phyloP scores from a whole-genome alignment of 2,888 invertebrate species.

The Hylaea fasciaria region DNA sequence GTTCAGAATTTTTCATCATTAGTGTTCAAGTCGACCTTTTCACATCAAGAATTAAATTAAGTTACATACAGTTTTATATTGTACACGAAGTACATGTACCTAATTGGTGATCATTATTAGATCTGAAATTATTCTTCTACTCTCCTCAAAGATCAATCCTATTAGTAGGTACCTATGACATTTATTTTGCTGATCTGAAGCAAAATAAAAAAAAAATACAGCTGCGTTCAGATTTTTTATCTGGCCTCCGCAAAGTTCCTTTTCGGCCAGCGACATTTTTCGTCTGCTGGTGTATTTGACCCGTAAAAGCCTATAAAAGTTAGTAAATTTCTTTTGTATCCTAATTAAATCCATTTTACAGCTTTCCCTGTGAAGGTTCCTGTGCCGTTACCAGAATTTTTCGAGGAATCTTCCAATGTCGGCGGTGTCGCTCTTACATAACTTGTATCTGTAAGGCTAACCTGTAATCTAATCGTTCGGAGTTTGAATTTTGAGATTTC shows the following conservation, averaged over 20 bases:
- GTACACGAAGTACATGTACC: too few species aligned
- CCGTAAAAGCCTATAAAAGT: conserved; percentile 69
- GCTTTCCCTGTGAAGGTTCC: conserved; percentile 1
- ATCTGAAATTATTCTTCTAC: too few species aligned
- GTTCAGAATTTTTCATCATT: too few species aligned
- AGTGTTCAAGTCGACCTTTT: too few species aligned
- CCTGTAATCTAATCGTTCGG: conserved; percentile 57
- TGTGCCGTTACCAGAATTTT: conserved; percentile 33
- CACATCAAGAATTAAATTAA: too few species aligned
- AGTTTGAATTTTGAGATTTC: conserved; percentile 43
- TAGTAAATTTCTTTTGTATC: conserved; percentile 58
- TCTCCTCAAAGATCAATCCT: too few species aligned
- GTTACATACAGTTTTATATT: too few species aligned
- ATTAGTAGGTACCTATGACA: too few species aligned
- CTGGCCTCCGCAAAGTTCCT: conserved; percentile 29
- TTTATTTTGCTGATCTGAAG: too few species aligned
- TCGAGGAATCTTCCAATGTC: conserved; percentile 52
- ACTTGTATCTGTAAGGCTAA: conserved; percentile 67
- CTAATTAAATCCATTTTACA: conserved; percentile 14
- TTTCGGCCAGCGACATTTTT: conserved; percentile 78
- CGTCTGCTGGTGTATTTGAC: conserved; percentile 74
- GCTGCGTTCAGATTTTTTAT: too few species aligned
- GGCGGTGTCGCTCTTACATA: conserved; percentile 75
- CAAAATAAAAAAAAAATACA: too few species aligned
- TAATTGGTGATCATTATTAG: too few species aligned